Conservation (phyloP, 2,888 invertebrate species). For the Chymomyza caudatula region DNA sequence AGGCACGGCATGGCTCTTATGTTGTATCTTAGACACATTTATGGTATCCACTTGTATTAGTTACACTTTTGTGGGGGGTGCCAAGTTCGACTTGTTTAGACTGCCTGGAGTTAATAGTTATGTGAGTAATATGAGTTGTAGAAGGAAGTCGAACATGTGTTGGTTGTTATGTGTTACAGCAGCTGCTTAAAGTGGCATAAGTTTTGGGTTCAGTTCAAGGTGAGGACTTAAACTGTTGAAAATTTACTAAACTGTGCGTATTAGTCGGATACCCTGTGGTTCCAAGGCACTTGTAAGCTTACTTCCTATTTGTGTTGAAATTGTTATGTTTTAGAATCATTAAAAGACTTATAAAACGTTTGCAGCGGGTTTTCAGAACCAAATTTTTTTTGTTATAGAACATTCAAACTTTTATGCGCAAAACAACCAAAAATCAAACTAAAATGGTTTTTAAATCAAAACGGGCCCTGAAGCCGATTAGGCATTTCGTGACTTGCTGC, state of each 20-base stretch:
- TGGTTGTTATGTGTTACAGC: not conserved
- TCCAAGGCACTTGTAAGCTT: not conserved
- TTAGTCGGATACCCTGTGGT: not conserved
- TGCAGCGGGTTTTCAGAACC: too few relatives aligned
- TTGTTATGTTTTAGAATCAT: too few relatives aligned
- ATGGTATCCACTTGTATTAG: slow-evolving; percentile 46
- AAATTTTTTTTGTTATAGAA: too few relatives aligned
- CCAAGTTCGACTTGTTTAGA: not conserved
- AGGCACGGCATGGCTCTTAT: slow-evolving; percentile 38
- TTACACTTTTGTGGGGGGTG: slow-evolving; percentile 47
- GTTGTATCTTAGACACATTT: slow-evolving; percentile 12
- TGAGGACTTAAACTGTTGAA: not conserved
- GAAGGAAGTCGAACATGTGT: not conserved
- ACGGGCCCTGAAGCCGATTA: too few relatives aligned
- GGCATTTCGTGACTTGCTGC: too few relatives aligned
- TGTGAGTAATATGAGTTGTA: not conserved
- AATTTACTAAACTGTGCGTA: slow-evolving; percentile 4
- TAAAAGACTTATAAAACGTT: too few relatives aligned
- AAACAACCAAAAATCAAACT: too few relatives aligned
- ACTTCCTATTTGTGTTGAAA: not conserved
- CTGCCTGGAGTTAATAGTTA: not conserved
- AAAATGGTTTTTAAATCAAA: too few relatives aligned
- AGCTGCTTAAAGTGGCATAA: not conserved
- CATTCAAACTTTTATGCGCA: too few relatives aligned
- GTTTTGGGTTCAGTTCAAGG: not conserved